Conservation (phyloP, 2,797 vertebrate genomes). For the Uromys caudimaculatus region DNA sequence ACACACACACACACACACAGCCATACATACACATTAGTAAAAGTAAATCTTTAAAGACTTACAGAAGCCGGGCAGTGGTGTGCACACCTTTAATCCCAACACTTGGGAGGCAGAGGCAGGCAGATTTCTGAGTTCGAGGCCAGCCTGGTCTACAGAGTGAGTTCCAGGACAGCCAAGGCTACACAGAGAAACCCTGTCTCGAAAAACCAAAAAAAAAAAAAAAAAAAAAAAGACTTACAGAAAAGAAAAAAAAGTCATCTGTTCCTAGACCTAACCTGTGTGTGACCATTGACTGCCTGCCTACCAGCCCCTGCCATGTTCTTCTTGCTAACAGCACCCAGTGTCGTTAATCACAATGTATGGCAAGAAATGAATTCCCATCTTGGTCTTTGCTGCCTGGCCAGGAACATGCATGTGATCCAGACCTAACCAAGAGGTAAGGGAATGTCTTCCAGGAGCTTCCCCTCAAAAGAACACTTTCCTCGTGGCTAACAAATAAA, state of each 20-base stretch:
- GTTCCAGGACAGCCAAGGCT: no score
- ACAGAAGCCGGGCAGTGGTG: no score
- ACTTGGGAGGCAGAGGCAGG: no score
- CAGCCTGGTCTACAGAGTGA: no score
- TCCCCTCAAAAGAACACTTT: constrained; percentile 45
- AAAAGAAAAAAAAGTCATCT: not conserved
- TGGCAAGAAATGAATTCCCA: not conserved
- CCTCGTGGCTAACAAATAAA: not conserved
- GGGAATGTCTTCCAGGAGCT: not conserved
- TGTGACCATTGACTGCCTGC: not conserved
- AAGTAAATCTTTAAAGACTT: not conserved
- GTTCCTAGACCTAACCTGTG: not conserved
- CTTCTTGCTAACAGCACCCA: not conserved
- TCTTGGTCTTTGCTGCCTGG: not conserved
- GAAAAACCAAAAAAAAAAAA: no score
- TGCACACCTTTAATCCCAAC: no score
- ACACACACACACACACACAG: not conserved
- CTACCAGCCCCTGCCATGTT: not conserved
- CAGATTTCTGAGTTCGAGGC: no score
- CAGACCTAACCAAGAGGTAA: not conserved
- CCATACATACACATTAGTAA: not conserved
- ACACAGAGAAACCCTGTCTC: no score
- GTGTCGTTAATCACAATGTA: not conserved
- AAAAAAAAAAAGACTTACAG: not conserved
- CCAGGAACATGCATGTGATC: not conserved